These are phyloP conservation scores for Sesamia nonagrioides DNA, from an alignment of 1,140 invertebrate species.

Conservation along the genomic window DNA sequence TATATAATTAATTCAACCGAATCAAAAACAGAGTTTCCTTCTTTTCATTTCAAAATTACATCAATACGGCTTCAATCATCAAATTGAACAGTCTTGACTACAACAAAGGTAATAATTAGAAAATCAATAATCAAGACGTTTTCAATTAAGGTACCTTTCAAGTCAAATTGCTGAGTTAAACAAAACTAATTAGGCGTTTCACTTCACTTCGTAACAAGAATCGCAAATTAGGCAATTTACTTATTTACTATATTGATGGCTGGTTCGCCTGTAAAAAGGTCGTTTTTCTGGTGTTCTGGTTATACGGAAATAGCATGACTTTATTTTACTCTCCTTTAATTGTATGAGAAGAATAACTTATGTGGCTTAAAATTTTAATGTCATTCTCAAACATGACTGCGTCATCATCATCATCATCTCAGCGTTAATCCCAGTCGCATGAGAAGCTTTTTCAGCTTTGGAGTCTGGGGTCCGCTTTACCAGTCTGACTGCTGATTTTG, in stretches of 20 bases:
- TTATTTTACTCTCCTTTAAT: too few species aligned
- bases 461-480: too few species aligned
- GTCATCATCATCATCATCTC: too few species aligned
- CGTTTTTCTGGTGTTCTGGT: background rate
- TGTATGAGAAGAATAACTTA: too few species aligned
- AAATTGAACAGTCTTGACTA: slow-evolving; percentile 18
- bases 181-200: slow-evolving; percentile 31
- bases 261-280: background rate
- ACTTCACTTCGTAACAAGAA: slow-evolving; percentile 5
- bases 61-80: background rate
- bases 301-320: background rate
- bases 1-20: too few species aligned
- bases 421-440: too few species aligned
- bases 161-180: slow-evolving; percentile 35
- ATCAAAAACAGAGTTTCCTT: too few species aligned
- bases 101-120: slow-evolving; percentile 14
- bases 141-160: slow-evolving; percentile 33
- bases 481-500: too few species aligned
- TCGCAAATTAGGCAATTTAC: slow-evolving; percentile 15
- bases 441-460: too few species aligned
- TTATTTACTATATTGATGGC: slow-evolving; percentile 24
- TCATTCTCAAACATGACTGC: too few species aligned
- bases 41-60: background rate
- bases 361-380: too few species aligned
- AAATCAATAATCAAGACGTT: slow-evolving; percentile 36